Base-by-base conservation (phyloP, 2,888 invertebrate species). In the Noctua janthina region DNA sequence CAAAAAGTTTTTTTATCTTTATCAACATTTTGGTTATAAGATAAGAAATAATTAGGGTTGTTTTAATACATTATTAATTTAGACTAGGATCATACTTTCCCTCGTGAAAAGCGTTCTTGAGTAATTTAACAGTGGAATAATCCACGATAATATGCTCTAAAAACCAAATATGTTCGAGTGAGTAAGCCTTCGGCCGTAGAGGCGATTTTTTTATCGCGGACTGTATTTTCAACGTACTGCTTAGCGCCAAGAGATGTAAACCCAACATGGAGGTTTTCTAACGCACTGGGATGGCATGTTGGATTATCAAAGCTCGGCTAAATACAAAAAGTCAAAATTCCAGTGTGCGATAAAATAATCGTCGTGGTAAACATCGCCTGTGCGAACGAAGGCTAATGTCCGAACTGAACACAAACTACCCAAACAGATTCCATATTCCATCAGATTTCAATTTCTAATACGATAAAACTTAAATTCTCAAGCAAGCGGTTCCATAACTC, bases 401-500 rank as follows among this genome's bases (percentile, higher is more conserved):
- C 15, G 15, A 68, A 68, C 46, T 46, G 8, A 68, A 68, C n/a
- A 15, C 15, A 68, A n/a, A n/a, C 68, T 11, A 29, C 20, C 20
- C 8, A 46, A 68, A 68, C 17, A n/a, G n/a, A 46, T 46, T 46
- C 29, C 6, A 15, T 13, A 43, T 68, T 68, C 43, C n/a, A 67
- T 69, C 3, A 15, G 3, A 49, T 29, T 69, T 72, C 15, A 51
- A 20, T 62, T 56, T 39, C 17, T 68, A 56, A 64, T 46, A 29
- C n/a, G 1, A n/a, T 51, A n/a, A 43, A 81, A 73, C 54, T 43
- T 17, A 0, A 64, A 49, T 76, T 69, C 43, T 56, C 39, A 2
- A 5, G 35, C 29, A 49, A 49, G 69, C 71, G 13, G 23, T 90
- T 91, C 90, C 88, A 90, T 89, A 87, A 84, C 79, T 87, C 87